A percentile compares a stretch with the other conserved stretches of the same genome.
Evolutionary conservation across 1,140 invertebrate genomes (phyloP).

Genomic region (Cotesia glomerata): DNA sequence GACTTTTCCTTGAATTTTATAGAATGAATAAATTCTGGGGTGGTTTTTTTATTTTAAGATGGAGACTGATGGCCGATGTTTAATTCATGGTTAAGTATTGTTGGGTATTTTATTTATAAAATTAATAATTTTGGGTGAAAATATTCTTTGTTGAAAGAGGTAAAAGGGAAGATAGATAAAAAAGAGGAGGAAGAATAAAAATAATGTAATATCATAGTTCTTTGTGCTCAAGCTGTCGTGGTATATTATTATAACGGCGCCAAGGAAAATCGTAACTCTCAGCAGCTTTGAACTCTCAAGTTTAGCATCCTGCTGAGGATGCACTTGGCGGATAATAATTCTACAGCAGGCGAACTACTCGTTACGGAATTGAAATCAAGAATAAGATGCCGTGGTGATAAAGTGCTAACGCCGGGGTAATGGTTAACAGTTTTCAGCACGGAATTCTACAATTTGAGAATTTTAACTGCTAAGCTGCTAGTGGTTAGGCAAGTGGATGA

Average conservation of each 20-base stretch:
- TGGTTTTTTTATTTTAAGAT: too few species aligned
- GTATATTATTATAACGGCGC: background rate
- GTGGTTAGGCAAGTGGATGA: too few species aligned
- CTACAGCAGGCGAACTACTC: background rate
- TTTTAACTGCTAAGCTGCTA: too few species aligned
- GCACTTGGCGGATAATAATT: conserved; percentile 23
- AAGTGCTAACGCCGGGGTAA: background rate
- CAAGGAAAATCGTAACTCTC: conserved; percentile 6
- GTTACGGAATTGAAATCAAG: background rate
- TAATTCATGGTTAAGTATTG: too few species aligned
- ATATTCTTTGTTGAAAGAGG: too few species aligned
- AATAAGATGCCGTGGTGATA: background rate
- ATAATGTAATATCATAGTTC: background rate
- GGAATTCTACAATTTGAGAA: too few species aligned
- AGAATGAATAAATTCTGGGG: too few species aligned
- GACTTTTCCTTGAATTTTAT: background rate
- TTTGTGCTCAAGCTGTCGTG: background rate
- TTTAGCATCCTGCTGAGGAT: conserved; percentile 11
- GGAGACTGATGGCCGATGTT: too few species aligned
- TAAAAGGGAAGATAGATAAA: background rate
- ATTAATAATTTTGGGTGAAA: too few species aligned
- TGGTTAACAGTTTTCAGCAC: background rate
- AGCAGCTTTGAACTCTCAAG: background rate
- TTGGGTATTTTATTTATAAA: too few species aligned
- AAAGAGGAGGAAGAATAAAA: background rate